These are phyloP conservation scores for Temnopleurus reevesii DNA, from an alignment of 53 echinoderm and acorn worm genomes.

Conservation along the genomic window DNA sequence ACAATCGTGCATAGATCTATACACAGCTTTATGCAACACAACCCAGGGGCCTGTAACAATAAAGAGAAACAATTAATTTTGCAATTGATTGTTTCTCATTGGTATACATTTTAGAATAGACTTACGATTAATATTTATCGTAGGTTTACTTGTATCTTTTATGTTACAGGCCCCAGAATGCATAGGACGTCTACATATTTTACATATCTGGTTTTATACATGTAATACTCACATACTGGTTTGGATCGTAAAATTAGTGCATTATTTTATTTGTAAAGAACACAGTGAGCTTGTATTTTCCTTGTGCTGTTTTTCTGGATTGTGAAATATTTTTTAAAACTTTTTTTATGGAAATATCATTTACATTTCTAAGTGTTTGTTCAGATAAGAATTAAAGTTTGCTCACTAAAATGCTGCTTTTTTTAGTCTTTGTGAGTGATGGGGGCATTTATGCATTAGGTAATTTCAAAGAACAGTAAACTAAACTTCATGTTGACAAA, in stretches of 20 bases:
- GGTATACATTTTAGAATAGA: too few species aligned
- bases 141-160: neutral
- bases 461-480: slow-evolving; percentile 4
- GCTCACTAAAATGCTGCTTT: neutral
- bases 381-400: neutral
- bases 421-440: neutral
- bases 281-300: neutral
- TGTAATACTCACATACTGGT: neutral
- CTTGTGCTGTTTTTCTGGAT: neutral
- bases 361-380: neutral
- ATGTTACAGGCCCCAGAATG: neutral
- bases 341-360: neutral
- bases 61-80: too few species aligned
- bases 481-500: neutral
- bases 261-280: neutral
- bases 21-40: too few species aligned
- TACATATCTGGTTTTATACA: neutral
- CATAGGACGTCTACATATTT: neutral
- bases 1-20: too few species aligned
- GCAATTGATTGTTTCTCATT: too few species aligned
- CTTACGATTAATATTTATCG: too few species aligned
- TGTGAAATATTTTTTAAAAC: neutral
- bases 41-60: too few species aligned
- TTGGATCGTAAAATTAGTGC: neutral
- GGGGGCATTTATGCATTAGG: neutral